These are phyloP conservation scores for Chelmon rostratus DNA, from an alignment of 2,797 vertebrate species.

Conservation along the genomic window DNA sequence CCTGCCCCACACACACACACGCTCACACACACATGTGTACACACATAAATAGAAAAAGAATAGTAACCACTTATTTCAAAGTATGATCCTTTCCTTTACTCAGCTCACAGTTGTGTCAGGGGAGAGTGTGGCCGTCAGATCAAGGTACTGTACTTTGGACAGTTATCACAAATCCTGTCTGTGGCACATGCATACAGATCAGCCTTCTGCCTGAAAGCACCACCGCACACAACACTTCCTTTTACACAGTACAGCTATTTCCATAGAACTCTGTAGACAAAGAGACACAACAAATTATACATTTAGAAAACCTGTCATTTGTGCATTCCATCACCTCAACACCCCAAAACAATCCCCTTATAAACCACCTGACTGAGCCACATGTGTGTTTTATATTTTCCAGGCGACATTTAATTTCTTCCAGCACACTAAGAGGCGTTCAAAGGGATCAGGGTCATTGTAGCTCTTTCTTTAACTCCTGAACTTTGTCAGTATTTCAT, in stretches of 20 bases:
- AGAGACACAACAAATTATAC: neutral
- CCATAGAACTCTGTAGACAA: neutral
- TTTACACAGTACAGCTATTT: neutral
- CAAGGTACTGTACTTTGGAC: constrained; percentile 31
- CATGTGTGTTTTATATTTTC: neutral
- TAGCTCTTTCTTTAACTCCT: neutral
- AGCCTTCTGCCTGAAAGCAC: constrained; percentile 7
- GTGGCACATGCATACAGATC: constrained; percentile 28
- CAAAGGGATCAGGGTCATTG: neutral
- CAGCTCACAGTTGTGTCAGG: constrained; percentile 7
- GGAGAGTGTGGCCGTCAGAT: constrained; percentile 44
- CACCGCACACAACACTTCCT: neutral
- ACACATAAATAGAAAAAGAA: too few species aligned
- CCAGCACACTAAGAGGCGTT: too few species aligned
- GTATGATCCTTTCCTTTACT: constrained; percentile 30
- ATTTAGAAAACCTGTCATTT: neutral
- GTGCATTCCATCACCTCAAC: neutral
- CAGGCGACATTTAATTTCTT: too few species aligned
- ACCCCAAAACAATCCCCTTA: neutral
- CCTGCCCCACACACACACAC: neutral
- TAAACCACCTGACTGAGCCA: neutral
- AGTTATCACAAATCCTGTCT: constrained; percentile 30
- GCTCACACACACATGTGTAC: constrained; percentile 1
- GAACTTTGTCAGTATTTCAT: neutral
- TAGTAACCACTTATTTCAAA: too few species aligned